Conservation (phyloP, 2,888 invertebrate species). For the Hymenopus coronatus region DNA sequence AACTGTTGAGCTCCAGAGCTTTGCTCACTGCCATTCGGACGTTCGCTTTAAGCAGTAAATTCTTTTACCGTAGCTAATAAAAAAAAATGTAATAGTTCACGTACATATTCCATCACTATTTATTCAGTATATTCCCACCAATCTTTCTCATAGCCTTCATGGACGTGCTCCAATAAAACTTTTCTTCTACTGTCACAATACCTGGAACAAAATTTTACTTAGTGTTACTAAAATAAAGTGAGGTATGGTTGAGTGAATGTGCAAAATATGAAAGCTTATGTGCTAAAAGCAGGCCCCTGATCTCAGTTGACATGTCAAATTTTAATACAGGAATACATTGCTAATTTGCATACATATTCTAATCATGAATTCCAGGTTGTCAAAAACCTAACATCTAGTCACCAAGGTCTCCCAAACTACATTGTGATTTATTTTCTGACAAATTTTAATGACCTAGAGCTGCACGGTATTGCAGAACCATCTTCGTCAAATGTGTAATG, state of each 20-base stretch:
- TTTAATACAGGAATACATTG: too few relatives aligned
- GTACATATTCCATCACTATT: conserved; percentile 37
- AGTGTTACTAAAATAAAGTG: not conserved
- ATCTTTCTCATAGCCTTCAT: conserved; percentile 98
- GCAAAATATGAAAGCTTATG: too few relatives aligned
- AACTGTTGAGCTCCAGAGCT: not conserved
- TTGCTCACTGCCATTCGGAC: conserved; percentile 7
- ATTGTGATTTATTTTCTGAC: too few relatives aligned
- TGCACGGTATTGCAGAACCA: too few relatives aligned
- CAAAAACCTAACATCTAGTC: too few relatives aligned
- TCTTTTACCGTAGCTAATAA: not conserved
- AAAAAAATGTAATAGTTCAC: conserved; percentile 19
- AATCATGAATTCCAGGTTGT: too few relatives aligned
- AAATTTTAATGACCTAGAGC: too few relatives aligned
- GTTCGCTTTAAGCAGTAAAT: conserved; percentile 15
- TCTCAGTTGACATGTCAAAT: too few relatives aligned
- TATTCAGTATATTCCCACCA: conserved; percentile 96
- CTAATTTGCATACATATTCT: too few relatives aligned
- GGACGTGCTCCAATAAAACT: conserved; percentile 93
- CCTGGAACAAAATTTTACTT: conserved; percentile 54
- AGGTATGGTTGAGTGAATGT: not conserved
- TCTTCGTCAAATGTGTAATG: too few relatives aligned
- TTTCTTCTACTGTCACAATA: conserved; percentile 97
- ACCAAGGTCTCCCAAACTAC: too few relatives aligned
- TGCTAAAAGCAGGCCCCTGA: too few relatives aligned